Evolutionary conservation across 2,888 invertebrate species (phyloP), one percentile per base, ranked within the genome.

Genomic region (Sinopyrophorus schimmeli): DNA sequence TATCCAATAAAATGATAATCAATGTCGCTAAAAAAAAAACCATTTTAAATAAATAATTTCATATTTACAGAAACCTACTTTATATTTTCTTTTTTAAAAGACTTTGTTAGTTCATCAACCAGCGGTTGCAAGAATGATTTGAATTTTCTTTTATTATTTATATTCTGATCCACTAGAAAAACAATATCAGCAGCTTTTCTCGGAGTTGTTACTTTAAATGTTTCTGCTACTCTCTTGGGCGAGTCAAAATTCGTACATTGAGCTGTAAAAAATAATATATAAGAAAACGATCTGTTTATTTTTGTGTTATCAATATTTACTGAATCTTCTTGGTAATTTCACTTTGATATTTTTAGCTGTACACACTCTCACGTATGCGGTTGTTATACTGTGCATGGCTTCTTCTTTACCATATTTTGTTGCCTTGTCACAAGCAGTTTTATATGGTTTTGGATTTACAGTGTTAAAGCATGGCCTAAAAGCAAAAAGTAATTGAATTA

Each of bases 141-240:
- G 76, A 80, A 86, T 24, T 79, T 70, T 53, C 77, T 76, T 61
- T 83, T 81, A 67, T 85, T 89, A 24, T 75, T 69, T 68, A 79
- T 71, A 3, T 69, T 69, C 53, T 83, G 80, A 32, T 94, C 92
- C 5, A 93, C 80, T 1, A 87, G 78, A 42, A 94, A 77, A 0
- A 94, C 76, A 44, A 94, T 77, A 65, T 94, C 94, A 1, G 90
- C 92, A 54, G 88, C 80, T 53, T 86, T 86, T 53, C 77, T 79
- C 0, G 89, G 89, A 14, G 80, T 66, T 60, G 83, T 84, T 0
- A 84, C 75, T 37, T 80, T 80, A 67, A 84, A 86, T 12, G 69
- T 74, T 7, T 87, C 84, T 0, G 82, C 85, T 0, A 86, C 58
- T 3, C 75, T 71, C 16, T 78, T 70, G 1, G 65, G 54, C 47